Percentiles rank a stretch among this genome's conserved stretches.
Conservation (phyloP, 1,140 invertebrate genomes). For the Penaeus chinensis region DNA sequence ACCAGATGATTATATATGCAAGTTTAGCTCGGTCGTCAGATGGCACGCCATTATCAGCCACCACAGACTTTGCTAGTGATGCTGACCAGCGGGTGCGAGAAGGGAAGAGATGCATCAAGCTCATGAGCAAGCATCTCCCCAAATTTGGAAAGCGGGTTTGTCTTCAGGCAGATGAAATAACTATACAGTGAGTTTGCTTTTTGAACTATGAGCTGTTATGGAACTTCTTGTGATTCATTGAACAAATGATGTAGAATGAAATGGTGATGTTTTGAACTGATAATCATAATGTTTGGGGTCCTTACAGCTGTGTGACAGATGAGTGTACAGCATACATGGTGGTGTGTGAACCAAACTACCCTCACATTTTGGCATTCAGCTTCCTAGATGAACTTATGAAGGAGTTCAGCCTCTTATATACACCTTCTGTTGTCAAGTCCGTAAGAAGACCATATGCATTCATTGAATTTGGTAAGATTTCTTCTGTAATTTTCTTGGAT, state of each 20-base stretch:
- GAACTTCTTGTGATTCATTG: background rate
- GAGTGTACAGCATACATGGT: constrained; percentile 68
- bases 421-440: constrained; percentile 66
- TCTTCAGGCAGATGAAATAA: constrained; percentile 42
- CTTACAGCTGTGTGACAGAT: constrained; percentile 68
- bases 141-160: constrained; percentile 67
- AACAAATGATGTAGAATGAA: background rate
- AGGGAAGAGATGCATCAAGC: constrained; percentile 68
- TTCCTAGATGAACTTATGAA: constrained; percentile 70
- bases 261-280: constrained; percentile 19
- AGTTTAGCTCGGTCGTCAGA: constrained; percentile 67
- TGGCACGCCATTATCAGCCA: constrained; percentile 68
- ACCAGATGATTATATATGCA: constrained; percentile 66
- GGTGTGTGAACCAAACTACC: constrained; percentile 68
- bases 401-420: constrained; percentile 69
- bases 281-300: background rate
- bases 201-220: background rate
- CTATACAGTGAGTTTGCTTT: constrained; percentile 43
- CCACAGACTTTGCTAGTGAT: constrained; percentile 67
- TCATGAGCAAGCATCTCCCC: constrained; percentile 66
- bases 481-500: background rate
- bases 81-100: constrained; percentile 66
- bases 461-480: constrained; percentile 70
- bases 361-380: constrained; percentile 69
- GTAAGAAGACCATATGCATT: constrained; percentile 69